Conservation (phyloP, 2,113 vertebrate species). For the Loxodonta africana region DNA sequence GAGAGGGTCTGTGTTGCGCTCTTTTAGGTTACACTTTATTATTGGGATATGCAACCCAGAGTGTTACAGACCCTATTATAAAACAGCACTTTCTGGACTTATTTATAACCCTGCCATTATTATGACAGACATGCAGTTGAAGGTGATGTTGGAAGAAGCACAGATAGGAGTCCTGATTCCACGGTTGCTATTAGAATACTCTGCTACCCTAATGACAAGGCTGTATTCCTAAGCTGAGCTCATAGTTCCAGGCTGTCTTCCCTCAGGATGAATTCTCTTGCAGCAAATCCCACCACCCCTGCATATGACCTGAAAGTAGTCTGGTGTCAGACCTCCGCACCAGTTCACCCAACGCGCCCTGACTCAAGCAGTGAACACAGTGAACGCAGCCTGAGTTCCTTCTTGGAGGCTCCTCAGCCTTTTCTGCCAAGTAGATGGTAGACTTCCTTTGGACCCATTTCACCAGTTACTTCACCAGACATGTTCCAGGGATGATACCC, state of each 20-base stretch:
- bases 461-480: slow-evolving; percentile 39
- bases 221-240: slow-evolving; percentile 31
- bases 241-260: not conserved
- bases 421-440: not conserved
- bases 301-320: slow-evolving; percentile 51
- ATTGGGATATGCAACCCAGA: not conserved
- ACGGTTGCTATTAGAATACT: slow-evolving; percentile 29
- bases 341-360: slow-evolving; percentile 8
- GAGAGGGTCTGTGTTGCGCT: slow-evolving; percentile 1
- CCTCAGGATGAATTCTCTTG: slow-evolving; percentile 25
- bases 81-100: not conserved
- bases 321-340: not conserved
- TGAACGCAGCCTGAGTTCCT: not conserved
- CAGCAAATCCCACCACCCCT: not conserved
- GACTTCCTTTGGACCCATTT: slow-evolving; percentile 10
- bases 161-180: slow-evolving; percentile 9
- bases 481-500: not conserved
- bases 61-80: not conserved
- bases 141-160: not conserved
- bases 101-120: slow-evolving; percentile 39
- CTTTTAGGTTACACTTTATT: slow-evolving; percentile 39
- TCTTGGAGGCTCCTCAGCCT: not conserved
- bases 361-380: not conserved
- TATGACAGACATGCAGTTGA: slow-evolving; percentile 39
- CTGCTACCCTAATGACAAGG: not conserved